phyloP scores from a whole-genome alignment of 2,113 vertebrate genomes.

The Anser cygnoides region DNA sequence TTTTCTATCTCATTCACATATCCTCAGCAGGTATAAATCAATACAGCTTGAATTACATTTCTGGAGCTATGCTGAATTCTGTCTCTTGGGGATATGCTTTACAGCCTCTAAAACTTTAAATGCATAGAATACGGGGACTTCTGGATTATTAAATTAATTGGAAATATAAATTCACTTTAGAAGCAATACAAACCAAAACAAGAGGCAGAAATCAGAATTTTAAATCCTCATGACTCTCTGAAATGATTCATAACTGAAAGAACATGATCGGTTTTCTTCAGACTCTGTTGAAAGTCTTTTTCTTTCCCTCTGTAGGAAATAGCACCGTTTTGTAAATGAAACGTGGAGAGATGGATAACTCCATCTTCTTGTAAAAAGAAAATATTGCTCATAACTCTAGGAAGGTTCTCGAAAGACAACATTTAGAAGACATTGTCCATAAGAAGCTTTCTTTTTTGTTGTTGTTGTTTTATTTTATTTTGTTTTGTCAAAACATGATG shows the following conservation, averaged over 20 bases:
- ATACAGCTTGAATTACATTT: background rate
- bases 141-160: conserved; percentile 20
- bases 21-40: conserved; percentile 2
- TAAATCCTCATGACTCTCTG: background rate
- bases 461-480: background rate
- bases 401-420: background rate
- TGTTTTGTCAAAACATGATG: background rate
- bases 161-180: background rate
- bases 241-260: background rate
- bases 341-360: background rate
- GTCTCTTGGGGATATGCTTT: background rate
- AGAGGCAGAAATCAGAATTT: background rate
- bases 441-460: background rate
- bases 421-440: background rate
- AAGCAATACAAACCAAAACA: background rate
- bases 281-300: background rate
- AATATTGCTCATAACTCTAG: background rate
- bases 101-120: background rate
- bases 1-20: background rate
- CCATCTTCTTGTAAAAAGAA: background rate
- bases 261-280: background rate
- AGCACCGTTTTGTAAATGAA: background rate
- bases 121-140: background rate
- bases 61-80: background rate
- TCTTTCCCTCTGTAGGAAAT: background rate